These are phyloP conservation scores for Nephrotoma flavescens DNA, from an alignment of 2,888 invertebrate genomes.

Conservation along the genomic window DNA sequence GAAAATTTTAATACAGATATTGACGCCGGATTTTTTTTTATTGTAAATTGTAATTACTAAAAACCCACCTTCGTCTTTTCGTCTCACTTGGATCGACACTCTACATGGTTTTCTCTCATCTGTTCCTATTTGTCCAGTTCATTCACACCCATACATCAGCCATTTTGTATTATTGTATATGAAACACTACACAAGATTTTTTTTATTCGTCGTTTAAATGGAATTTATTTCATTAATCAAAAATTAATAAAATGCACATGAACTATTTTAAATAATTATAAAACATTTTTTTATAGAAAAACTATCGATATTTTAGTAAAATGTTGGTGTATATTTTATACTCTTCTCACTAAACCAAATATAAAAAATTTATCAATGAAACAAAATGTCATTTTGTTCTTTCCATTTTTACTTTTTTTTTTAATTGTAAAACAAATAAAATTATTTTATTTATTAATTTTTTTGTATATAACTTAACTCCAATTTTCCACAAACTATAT, in stretches of 20 bases:
- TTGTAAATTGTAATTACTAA: not conserved
- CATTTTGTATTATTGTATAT: constrained; percentile 3
- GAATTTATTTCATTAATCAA: not conserved
- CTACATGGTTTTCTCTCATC: constrained; percentile 5
- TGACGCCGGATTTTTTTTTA: constrained; percentile 8
- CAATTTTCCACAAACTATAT: not conserved
- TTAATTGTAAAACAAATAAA: not conserved
- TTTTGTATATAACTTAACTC: not conserved
- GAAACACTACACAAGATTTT: not conserved
- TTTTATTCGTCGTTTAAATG: not conserved
- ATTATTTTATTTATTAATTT: not conserved
- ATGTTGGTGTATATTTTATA: constrained; percentile 9
- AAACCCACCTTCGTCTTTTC: constrained; percentile 5
- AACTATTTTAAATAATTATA: not conserved
- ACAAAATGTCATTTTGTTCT: constrained; percentile 29
- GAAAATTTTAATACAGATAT: not conserved
- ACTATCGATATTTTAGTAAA: not conserved
- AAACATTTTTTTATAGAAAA: not conserved
- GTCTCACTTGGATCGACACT: constrained; percentile 4
- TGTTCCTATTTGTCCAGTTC: constrained; percentile 6
- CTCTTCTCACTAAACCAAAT: constrained; percentile 11
- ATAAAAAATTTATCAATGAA: constrained; percentile 11
- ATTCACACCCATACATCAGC: constrained; percentile 5
- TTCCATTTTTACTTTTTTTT: constrained; percentile 2
- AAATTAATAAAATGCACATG: not conserved